A percentile compares a stretch with the other conserved stretches of the same genome.
Conservation (phyloP, 2,113 vertebrate genomes). For the Arothron firmamentum region DNA sequence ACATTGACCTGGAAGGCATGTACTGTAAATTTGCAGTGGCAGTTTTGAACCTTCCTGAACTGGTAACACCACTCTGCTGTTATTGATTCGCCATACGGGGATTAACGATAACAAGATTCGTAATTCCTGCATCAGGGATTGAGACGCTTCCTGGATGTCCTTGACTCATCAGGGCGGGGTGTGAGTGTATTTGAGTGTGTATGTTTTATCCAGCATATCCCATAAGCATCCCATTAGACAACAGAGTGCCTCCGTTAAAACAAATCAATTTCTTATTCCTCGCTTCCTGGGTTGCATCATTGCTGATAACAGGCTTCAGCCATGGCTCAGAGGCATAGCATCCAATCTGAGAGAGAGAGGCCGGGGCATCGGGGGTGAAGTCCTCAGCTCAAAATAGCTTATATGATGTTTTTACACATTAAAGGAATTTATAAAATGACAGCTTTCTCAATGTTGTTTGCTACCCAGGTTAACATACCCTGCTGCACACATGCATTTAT, state of each 20-base stretch:
- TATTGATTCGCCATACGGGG: conserved; percentile 44
- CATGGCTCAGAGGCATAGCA: conserved; percentile 10
- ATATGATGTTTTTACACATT: conserved; percentile 30
- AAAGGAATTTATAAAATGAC: conserved; percentile 38
- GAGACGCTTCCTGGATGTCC: conserved; percentile 47
- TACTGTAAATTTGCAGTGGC: conserved; percentile 34
- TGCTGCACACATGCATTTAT: conserved; percentile 17
- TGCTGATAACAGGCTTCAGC: conserved; percentile 24
- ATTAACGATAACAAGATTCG: conserved; percentile 48
- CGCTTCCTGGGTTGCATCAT: conserved; percentile 36
- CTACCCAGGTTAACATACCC: too few relatives aligned
- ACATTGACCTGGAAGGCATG: conserved; percentile 12
- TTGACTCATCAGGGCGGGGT: conserved; percentile 47
- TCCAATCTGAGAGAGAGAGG: conserved; percentile 3
- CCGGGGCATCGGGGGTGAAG: conserved; percentile 25
- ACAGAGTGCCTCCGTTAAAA: conserved; percentile 6
- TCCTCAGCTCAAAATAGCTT: conserved; percentile 28
- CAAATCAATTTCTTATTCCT: conserved; percentile 17
- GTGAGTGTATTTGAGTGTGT: conserved; percentile 9
- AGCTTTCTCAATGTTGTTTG: conserved; percentile 20
- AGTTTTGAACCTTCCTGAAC: conserved; percentile 28
- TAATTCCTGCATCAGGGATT: conserved; percentile 22
- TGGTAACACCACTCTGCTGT: conserved; percentile 37
- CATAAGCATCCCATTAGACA: conserved; percentile 24
- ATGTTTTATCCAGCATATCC: conserved; percentile 2